Conservation (phyloP, 2,113 vertebrate species). For the Paramisgurnus dabryanus region DNA sequence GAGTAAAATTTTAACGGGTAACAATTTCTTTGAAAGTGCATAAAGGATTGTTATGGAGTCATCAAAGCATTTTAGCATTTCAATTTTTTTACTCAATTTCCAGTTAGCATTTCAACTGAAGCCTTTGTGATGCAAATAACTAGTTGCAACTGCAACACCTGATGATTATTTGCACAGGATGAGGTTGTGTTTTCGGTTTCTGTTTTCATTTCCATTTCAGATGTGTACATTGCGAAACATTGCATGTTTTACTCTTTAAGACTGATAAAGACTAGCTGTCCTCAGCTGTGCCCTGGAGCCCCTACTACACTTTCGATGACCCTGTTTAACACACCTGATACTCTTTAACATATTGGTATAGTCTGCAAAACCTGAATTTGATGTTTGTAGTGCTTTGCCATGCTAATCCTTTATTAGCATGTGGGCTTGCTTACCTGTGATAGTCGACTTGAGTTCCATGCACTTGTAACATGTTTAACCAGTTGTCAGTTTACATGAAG, state of each 20-base stretch:
- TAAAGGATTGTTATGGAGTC: too few relatives aligned
- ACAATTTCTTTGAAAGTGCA: too few relatives aligned
- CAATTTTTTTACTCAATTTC: background rate
- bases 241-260: background rate
- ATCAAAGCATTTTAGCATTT: slow-evolving; percentile 48
- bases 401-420: too few relatives aligned
- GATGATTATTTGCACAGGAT: slow-evolving; percentile 11
- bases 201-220: background rate
- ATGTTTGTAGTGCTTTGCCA: too few relatives aligned
- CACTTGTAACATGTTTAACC: background rate
- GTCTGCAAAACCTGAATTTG: too few relatives aligned
- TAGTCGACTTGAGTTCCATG: background rate
- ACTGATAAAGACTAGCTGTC: background rate
- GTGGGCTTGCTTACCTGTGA: background rate
- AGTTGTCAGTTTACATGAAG: background rate
- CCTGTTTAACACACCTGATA: too few relatives aligned
- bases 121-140: background rate
- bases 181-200: slow-evolving; percentile 14
- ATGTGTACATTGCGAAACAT: background rate
- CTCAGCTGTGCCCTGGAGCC: background rate
- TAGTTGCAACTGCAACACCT: background rate
- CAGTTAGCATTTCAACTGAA: background rate
- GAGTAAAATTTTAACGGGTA: too few relatives aligned
- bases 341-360: too few relatives aligned
- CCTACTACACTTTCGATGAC: too few relatives aligned